Base-by-base conservation (phyloP, 2,888 invertebrate species). In the Cataglyphis altisquamis region DNA sequence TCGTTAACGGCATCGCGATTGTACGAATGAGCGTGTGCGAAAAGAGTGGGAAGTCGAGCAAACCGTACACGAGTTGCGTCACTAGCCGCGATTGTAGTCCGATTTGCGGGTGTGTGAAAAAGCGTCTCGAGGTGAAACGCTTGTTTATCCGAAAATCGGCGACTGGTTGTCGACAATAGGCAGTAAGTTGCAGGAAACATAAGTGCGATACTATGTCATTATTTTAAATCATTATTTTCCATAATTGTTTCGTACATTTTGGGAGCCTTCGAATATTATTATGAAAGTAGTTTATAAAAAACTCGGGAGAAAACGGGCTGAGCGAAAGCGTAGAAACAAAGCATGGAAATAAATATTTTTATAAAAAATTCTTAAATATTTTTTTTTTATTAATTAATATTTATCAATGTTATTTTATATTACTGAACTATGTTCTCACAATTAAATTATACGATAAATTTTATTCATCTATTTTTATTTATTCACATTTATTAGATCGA, bases 1-100 rank as follows among this genome's bases (percentile, higher is more conserved):
- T 89, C 83, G 75, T 87, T 89, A 88, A 88, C 88, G 80, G 82
- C 83, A 82, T 77, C 63, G 72, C 78, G 85, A 89, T 87, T 74
- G 84, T 82, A 64, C 60, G 21, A n/a, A n/a, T 18, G 52, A 8
- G 36, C 45, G 68, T 72, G 41, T 68, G 64, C 70, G 75, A 75
- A 74, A 82, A 82, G 82, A 86, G 83, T 83, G 81, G 77, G 84
- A 84, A 83, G 83, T 88, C 88, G 48, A 60, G 74, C 66, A 74
- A 52, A 77, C 78, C 60, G 60, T 12, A 8, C 32, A 6, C 9
- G 73, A 25, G 60, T 88, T 88, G 21, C 88, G 83, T 88, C 85
- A 88, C 63, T 10, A 18, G 32, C 32, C 52, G 45, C 55, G 74
- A 63, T 36, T 39, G 41, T 21, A 29, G 32, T 6, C 63, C 72